Evolutionary conservation across 2,113 vertebrate genomes (phyloP).

Genomic region (Oreocharis arfaki): DNA sequence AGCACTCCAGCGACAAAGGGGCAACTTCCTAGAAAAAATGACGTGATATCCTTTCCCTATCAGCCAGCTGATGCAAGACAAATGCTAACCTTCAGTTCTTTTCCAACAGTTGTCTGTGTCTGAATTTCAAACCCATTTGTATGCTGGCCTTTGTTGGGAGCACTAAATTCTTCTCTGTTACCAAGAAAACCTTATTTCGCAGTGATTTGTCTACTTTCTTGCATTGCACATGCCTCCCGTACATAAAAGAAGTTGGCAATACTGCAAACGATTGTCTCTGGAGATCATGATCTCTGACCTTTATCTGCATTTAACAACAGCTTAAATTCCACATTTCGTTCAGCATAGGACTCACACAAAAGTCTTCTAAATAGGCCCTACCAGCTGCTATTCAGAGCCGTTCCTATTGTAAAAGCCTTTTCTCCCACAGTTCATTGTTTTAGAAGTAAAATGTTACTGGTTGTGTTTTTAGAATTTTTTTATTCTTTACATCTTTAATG

Average conservation of each 20-base stretch:
- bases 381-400: slow-evolving; percentile 40
- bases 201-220: slow-evolving; percentile 26
- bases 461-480: background rate
- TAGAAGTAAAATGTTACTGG: slow-evolving; percentile 21
- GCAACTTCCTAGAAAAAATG: background rate
- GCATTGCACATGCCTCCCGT: slow-evolving; percentile 7
- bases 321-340: slow-evolving; percentile 50
- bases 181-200: slow-evolving; percentile 56
- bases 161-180: slow-evolving; percentile 44
- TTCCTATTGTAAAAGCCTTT: slow-evolving; percentile 29
- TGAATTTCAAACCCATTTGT: slow-evolving; percentile 34
- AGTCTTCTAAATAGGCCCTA: slow-evolving; percentile 24
- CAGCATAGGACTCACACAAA: slow-evolving; percentile 26
- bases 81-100: background rate
- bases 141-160: slow-evolving; percentile 47
- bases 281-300: slow-evolving; percentile 51
- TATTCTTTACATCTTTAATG: slow-evolving; percentile 3
- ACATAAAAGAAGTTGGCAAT: slow-evolving; percentile 47
- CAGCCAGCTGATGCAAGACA: background rate
- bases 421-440: slow-evolving; percentile 6
- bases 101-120: background rate
- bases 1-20: background rate
- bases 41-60: background rate
- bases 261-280: background rate
- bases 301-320: slow-evolving; percentile 55